phyloP scores from a whole-genome alignment of 92 coral and sea anemone genomes.

The Phenganax subtilis region DNA sequence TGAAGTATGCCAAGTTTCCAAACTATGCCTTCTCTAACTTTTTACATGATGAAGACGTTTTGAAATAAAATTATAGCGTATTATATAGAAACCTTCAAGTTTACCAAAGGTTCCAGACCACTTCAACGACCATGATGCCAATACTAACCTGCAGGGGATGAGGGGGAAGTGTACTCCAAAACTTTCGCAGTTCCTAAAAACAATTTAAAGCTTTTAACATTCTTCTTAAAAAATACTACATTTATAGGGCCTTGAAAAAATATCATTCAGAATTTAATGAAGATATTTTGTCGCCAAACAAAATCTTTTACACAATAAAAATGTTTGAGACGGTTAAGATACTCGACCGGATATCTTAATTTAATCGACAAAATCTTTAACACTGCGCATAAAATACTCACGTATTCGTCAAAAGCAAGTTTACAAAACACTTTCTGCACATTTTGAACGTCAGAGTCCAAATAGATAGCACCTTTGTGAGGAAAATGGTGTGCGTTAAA shows the following conservation, averaged over 20 bases:
- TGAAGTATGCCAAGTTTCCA: too few species aligned
- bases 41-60: too few species aligned
- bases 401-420: conserved; percentile 75
- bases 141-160: conserved; percentile 78
- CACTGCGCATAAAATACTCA: neutral
- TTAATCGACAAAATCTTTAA: neutral
- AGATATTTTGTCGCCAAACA: too few species aligned
- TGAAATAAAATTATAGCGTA: too few species aligned
- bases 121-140: neutral
- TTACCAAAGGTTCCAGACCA: too few species aligned
- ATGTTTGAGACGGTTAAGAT: too few species aligned
- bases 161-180: conserved; percentile 58
- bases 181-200: conserved; percentile 58
- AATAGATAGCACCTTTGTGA: conserved; percentile 71
- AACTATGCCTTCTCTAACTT: too few species aligned
- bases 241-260: neutral
- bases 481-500: too few species aligned
- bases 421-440: conserved; percentile 63
- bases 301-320: too few species aligned
- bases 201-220: neutral
- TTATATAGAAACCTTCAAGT: too few species aligned
- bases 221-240: neutral
- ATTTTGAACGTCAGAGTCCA: conserved; percentile 67
- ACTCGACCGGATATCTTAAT: too few species aligned
- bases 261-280: too few species aligned